Evolutionary conservation across 2,113 vertebrate genomes (phyloP), one percentile per base, ranked within the genome.

Genomic region (Thinocorus orbignyianus): DNA sequence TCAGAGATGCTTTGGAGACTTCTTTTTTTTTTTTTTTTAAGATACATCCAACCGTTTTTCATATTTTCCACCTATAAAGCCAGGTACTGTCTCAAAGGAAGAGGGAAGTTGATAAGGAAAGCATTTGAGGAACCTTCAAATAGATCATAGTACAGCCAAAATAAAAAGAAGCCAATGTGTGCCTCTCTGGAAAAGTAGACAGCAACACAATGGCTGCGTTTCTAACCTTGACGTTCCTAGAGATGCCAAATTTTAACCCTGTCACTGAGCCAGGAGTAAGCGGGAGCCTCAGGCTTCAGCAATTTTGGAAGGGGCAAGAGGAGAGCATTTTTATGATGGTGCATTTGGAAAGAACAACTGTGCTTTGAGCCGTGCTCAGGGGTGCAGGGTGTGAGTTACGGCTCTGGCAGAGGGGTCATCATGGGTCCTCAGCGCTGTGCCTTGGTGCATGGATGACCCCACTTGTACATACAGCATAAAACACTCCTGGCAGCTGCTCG

Each of bases 401-500:
- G 72, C 72, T 66, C 31, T 3, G 68, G 46, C 44, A 62, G 86
- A n/a, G 28, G 41, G 76, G 17, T 33, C 1, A 0, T 41, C 1
- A 4, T 2, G 0, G 65, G 74, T 41, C 4, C 69, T 33, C 3
- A 3, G 61, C 19, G 2, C 35, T 5, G 55, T 19, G 48, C 31
- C 0, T 1, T 5, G 58, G 55, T 4, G 3, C 23, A 2, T 17
- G 39, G n/a, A 7, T 80, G 48, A 60, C 80, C 72, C 70, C 2
- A 1, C 39, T 80, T 1, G 0, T 0, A 0, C 44, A 54, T 8
- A 1, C 0, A 0, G 42, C 54, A 26, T 74, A 7, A 18, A 90
- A 18, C 4, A 2, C 51, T 88, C 11, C 66, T 3, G 5, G 42
- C 33, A 60, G 81, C 71, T 39, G 12, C 15, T 49, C 0, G 6